phyloP scores from a whole-genome alignment of 1,140 invertebrate genomes.

The Drosophila lacertosa region DNA sequence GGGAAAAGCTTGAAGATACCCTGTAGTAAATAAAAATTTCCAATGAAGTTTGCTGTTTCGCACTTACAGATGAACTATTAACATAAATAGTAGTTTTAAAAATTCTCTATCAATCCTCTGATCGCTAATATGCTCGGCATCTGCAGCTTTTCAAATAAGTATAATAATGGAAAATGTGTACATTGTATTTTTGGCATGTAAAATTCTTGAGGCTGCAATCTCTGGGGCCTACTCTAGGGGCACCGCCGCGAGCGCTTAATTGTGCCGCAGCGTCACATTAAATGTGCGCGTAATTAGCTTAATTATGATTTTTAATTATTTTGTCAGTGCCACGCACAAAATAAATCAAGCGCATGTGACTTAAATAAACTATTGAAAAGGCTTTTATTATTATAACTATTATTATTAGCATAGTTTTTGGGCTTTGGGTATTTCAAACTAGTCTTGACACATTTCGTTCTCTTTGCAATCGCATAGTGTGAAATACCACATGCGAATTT shows the following conservation, averaged over 20 bases:
- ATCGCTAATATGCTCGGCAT: no score
- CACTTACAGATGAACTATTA: no score
- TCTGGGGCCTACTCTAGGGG: neutral
- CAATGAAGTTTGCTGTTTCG: no score
- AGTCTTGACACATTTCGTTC: neutral
- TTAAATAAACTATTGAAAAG: constrained; percentile 12
- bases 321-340: constrained; percentile 27
- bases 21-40: no score
- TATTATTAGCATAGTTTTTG: neutral
- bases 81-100: no score
- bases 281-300: constrained; percentile 55
- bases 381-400: constrained; percentile 1
- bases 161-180: constrained; percentile 37
- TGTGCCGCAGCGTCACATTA: constrained; percentile 33
- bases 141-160: no score
- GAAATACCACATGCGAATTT: constrained; percentile 41
- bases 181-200: constrained; percentile 18
- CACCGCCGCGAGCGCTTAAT: constrained; percentile 23
- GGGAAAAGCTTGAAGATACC: neutral
- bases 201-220: constrained; percentile 10
- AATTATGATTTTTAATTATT: constrained; percentile 56
- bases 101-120: no score
- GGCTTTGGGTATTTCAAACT: neutral
- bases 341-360: constrained; percentile 10
- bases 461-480: constrained; percentile 10